These are phyloP conservation scores for Oncorhynchus keta DNA, from an alignment of 2,113 vertebrate species.

Conservation along the genomic window DNA sequence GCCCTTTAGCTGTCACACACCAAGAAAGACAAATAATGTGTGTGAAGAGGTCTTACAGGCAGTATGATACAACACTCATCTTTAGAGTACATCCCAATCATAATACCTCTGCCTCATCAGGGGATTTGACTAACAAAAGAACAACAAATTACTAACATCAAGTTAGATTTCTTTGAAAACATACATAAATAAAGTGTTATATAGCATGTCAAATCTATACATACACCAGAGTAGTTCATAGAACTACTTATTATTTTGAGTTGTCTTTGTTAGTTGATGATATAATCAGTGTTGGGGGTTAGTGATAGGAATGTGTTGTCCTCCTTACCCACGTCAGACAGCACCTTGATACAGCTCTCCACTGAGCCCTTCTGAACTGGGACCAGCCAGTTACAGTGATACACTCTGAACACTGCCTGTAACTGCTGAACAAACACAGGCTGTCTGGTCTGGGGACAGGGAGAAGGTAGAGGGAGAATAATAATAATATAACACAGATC, in stretches of 20 bases:
- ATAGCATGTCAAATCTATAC: too few relatives aligned
- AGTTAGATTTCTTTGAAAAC: neutral
- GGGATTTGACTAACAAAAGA: too few relatives aligned
- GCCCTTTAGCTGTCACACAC: conserved; percentile 83
- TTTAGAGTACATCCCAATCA: too few relatives aligned
- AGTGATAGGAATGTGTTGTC: neutral
- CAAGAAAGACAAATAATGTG: too few relatives aligned
- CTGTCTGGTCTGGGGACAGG: conserved; percentile 83
- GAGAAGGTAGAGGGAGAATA: neutral
- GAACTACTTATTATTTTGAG: too few relatives aligned
- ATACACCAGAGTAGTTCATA: too few relatives aligned
- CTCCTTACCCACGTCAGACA: conserved; percentile 96
- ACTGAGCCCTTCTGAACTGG: conserved; percentile 91
- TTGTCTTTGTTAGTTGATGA: neutral
- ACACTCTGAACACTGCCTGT: conserved; percentile 93
- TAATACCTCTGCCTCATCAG: too few relatives aligned
- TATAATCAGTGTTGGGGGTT: neutral
- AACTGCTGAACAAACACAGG: conserved; percentile 96
- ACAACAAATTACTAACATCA: neutral
- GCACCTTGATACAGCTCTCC: conserved; percentile 94
- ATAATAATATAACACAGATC: neutral
- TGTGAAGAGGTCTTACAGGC: too few relatives aligned
- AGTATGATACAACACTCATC: too few relatives aligned
- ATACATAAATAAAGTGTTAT: neutral
- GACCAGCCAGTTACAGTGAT: conserved; percentile 93